Evolutionary conservation across 2,888 invertebrate genomes (phyloP).

Genomic region (Sinopyrophorus schimmeli): DNA sequence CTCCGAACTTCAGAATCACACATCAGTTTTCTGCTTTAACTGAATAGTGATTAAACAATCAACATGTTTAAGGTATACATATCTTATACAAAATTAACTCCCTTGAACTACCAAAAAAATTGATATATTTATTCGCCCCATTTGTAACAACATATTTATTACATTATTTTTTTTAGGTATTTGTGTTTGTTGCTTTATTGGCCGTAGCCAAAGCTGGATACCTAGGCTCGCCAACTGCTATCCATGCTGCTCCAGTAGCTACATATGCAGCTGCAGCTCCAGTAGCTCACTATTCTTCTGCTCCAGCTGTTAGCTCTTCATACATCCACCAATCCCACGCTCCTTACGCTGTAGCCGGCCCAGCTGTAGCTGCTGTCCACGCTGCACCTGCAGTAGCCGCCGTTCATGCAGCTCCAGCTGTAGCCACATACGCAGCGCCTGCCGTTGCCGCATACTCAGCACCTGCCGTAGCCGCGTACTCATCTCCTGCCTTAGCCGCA

Average conservation of each 20-base stretch:
- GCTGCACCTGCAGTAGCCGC: slow-evolving; percentile 40
- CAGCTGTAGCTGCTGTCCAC: slow-evolving; percentile 42
- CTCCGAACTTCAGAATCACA: slow-evolving; percentile 16
- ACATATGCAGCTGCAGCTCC: slow-evolving; percentile 44
- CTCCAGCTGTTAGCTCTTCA: slow-evolving; percentile 42
- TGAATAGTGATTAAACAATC: slow-evolving; percentile 37
- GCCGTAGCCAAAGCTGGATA: slow-evolving; percentile 65
- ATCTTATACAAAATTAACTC: slow-evolving; percentile 4
- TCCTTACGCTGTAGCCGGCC: slow-evolving; percentile 37
- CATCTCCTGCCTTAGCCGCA: slow-evolving; percentile 38
- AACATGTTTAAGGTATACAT: slow-evolving; percentile 43
- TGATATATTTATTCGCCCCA: too few species aligned
- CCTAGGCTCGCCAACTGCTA: slow-evolving; percentile 50
- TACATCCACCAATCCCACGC: slow-evolving; percentile 45
- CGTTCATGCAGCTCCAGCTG: slow-evolving; percentile 46
- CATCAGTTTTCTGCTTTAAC: slow-evolving; percentile 30
- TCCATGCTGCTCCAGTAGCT: slow-evolving; percentile 51
- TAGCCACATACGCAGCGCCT: slow-evolving; percentile 36
- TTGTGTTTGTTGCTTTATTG: slow-evolving; percentile 62
- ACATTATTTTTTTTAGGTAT: slow-evolving; percentile 50
- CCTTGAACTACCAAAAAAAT: neutral
- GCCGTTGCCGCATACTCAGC: too few species aligned
- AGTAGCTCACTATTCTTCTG: slow-evolving; percentile 42
- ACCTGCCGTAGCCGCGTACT: slow-evolving; percentile 43
- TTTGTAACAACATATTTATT: neutral